phyloP scores from a whole-genome alignment of 2,888 invertebrate species.

The Tiphia femorata region DNA sequence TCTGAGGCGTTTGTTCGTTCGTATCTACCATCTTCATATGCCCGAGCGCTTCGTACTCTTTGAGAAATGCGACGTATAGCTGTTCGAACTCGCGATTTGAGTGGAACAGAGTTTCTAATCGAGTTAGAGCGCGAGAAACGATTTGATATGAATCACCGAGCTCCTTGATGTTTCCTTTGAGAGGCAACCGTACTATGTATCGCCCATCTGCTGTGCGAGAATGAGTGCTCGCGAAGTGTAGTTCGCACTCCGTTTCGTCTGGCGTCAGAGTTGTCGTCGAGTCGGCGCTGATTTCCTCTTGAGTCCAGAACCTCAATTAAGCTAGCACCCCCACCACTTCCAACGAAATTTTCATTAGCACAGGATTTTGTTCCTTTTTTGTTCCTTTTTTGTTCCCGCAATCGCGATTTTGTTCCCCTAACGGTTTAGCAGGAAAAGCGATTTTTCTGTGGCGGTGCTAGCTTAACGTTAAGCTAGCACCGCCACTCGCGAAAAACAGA shows the following conservation, averaged over 20 bases:
- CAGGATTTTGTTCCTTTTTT: too few relatives aligned
- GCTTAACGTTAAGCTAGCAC: too few relatives aligned
- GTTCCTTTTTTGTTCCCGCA: too few relatives aligned
- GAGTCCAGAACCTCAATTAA: neutral
- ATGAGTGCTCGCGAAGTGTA: neutral
- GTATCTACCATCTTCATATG: neutral
- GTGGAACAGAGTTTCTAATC: neutral
- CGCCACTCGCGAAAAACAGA: too few relatives aligned
- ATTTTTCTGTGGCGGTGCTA: too few relatives aligned
- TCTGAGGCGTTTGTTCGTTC: neutral
- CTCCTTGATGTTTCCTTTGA: neutral
- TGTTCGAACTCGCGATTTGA: neutral
- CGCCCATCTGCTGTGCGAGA: neutral
- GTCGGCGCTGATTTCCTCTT: neutral
- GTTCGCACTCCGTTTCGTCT: neutral
- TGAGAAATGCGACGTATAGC: neutral
- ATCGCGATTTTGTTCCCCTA: too few relatives aligned
- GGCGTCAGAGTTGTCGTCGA: neutral
- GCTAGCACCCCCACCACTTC: too few relatives aligned
- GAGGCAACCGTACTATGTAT: neutral
- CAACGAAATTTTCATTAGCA: too few relatives aligned
- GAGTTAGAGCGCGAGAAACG: neutral
- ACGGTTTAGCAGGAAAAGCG: too few relatives aligned
- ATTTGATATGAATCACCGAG: neutral
- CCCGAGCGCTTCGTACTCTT: neutral